A percentile compares a stretch with the other conserved stretches of the same genome.
Conservation (phyloP, 2,888 invertebrate genomes). For the Lithophane ornitopus region DNA sequence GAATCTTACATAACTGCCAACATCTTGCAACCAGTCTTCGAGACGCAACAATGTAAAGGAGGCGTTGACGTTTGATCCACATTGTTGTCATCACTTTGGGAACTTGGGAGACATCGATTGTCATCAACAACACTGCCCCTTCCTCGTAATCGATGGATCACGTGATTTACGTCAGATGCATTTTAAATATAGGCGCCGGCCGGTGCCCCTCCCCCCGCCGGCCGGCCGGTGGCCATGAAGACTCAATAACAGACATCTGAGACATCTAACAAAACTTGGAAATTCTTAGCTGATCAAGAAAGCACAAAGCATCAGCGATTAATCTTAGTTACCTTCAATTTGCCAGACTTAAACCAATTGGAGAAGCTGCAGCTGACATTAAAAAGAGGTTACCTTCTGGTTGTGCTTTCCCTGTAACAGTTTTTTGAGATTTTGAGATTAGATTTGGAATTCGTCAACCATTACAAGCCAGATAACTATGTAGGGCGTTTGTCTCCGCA, state of each 20-base stretch:
- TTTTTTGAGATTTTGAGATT: conserved; percentile 19
- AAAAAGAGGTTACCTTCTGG: conserved; percentile 63
- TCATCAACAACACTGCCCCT: conserved; percentile 34
- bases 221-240: conserved; percentile 70
- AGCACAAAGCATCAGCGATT: conserved; percentile 23
- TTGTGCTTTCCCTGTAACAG: conserved; percentile 26
- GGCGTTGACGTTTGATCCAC: conserved; percentile 31
- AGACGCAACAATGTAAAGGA: conserved; percentile 30
- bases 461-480: conserved; percentile 58
- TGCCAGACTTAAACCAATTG: conserved; percentile 21
- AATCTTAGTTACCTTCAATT: conserved; percentile 22
- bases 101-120: conserved; percentile 23
- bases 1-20: conserved; percentile 53
- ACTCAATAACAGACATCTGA: conserved; percentile 56
- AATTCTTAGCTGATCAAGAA: conserved; percentile 18
- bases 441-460: conserved; percentile 25
- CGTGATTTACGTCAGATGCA: conserved; percentile 74
- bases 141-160: conserved; percentile 65
- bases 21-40: conserved; percentile 10
- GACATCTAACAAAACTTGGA: conserved; percentile 5
- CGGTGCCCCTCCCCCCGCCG: conserved; percentile 65
- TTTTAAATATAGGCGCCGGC: conserved; percentile 69
- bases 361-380: conserved; percentile 44
- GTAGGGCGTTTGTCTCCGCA: conserved; percentile 79
- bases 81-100: conserved; percentile 32